Evolutionary conservation across 2,797 vertebrate species (phyloP), one percentile per base, ranked within the genome.

Genomic region (Martes flavigula): DNA sequence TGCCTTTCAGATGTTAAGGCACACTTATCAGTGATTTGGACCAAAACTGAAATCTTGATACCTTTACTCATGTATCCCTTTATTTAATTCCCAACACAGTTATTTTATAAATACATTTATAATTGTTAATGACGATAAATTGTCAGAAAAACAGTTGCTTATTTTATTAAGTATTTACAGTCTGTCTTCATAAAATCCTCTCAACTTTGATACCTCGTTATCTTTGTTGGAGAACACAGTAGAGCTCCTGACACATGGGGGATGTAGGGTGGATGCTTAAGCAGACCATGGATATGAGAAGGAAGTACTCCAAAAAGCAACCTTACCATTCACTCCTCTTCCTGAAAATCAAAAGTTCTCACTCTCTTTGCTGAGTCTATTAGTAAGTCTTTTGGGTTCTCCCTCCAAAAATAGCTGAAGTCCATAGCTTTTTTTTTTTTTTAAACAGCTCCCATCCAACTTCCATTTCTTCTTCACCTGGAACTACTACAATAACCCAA

Each of bases 111-210:
- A 51, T 87, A 17, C 18, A 58, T 88, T 85, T 68, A 17, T 91
- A 58, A 40, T 91, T 87, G 40, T 82, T 95, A 18, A 15, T 79
- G 14, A 51, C 64, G 66, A 46, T 93, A 60, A 70, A 25, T 83
- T 86, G 14, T 85, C 51, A 95, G 54, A 90, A 64, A 89, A 87
- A 17, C 25, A 91, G 25, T 93, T 88, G 32, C 10, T 78, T 92
- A 58, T 96, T 66, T 96, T 40, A 90, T 87, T 66, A 93, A 87
- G 30, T 97, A 62, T 85, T 92, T 82, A 81, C 35, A 93, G 17
- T 27, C 30, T 60, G 0, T 66, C 5, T 93, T 93, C 30, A 23
- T 82, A 93, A 95, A 82, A 60, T 87, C 12, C 11, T 94, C 32
- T 96, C 64, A 60, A 60, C n/a, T 96, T 62, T 90, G 48, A 18